phyloP scores from a whole-genome alignment of 2,888 invertebrate species.

The Euclidia mi region DNA sequence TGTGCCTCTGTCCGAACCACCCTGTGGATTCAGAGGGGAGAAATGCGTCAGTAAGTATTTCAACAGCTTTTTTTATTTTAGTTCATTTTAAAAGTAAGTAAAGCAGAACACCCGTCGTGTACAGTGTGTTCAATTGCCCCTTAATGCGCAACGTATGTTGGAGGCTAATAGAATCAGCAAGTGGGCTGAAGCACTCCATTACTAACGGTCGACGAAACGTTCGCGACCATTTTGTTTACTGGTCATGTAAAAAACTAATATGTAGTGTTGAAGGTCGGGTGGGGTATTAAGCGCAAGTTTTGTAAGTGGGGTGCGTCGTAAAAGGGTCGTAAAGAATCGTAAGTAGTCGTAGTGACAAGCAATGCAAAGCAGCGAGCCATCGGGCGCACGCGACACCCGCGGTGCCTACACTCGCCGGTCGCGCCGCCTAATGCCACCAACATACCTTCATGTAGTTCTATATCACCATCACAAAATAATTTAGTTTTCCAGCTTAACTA shows the following conservation, averaged over 20 bases:
- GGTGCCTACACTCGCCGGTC: slow-evolving; percentile 60
- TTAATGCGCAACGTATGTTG: slow-evolving; percentile 69
- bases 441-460: slow-evolving; percentile 32
- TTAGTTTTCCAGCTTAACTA: too few relatives aligned
- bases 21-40: slow-evolving; percentile 97
- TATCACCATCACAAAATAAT: slow-evolving; percentile 41
- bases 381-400: slow-evolving; percentile 76
- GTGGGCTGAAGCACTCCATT: slow-evolving; percentile 65
- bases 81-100: slow-evolving; percentile 5
- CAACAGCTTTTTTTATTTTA: slow-evolving; percentile 5
- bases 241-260: slow-evolving; percentile 74
- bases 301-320: slow-evolving; percentile 76
- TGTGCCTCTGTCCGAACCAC: slow-evolving; percentile 95
- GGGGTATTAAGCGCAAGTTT: slow-evolving; percentile 80
- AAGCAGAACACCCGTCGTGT: slow-evolving; percentile 37
- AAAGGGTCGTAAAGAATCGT: slow-evolving; percentile 74
- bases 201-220: slow-evolving; percentile 49
- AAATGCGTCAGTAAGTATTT: slow-evolving; percentile 95
- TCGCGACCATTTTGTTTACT: slow-evolving; percentile 64
- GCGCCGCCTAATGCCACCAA: slow-evolving; percentile 50
- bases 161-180: slow-evolving; percentile 71
- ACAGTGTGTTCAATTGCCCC: slow-evolving; percentile 57
- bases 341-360: slow-evolving; percentile 71
- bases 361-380: slow-evolving; percentile 68
- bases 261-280: slow-evolving; percentile 62